phyloP scores from a whole-genome alignment of 2,888 invertebrate genomes.

The Lasioglossum figueresi region DNA sequence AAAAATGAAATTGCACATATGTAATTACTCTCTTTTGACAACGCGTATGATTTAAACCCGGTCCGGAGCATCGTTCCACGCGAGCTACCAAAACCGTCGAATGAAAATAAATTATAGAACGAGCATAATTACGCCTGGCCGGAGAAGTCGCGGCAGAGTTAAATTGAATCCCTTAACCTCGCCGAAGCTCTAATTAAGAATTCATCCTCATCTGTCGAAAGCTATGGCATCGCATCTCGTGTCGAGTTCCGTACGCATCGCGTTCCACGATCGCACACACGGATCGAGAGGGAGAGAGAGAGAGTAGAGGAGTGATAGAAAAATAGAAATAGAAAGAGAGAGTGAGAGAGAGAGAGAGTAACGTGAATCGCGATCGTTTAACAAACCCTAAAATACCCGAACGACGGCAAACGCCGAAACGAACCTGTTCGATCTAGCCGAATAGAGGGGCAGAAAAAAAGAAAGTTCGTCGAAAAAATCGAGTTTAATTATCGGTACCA shows the following conservation, averaged over 20 bases:
- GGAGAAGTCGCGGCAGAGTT: not conserved
- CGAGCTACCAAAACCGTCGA: not conserved
- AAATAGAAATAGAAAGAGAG: not conserved
- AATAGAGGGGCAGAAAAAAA: not conserved
- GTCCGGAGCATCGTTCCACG: not conserved
- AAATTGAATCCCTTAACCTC: constrained; percentile 2
- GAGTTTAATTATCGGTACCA: constrained; percentile 20
- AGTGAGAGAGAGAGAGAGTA: not conserved
- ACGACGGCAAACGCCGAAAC: not conserved
- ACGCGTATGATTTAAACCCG: not conserved
- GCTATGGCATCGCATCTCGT: not conserved
- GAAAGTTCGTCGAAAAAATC: not conserved
- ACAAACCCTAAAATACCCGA: not conserved
- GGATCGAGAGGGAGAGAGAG: not conserved
- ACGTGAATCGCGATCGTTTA: not conserved
- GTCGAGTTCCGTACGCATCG: not conserved
- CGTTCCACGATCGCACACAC: not conserved
- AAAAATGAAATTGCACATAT: not conserved
- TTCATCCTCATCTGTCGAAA: constrained; percentile 2
- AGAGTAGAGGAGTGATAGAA: not conserved
- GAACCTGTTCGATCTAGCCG: not conserved
- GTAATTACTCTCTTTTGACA: not conserved
- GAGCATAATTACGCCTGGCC: not conserved
- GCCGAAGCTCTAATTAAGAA: not conserved
- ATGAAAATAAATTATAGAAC: not conserved